Percentiles rank a stretch among this genome's conserved stretches.
phyloP scores from a whole-genome alignment of 2,113 vertebrate species.

The Trogon surrucura region DNA sequence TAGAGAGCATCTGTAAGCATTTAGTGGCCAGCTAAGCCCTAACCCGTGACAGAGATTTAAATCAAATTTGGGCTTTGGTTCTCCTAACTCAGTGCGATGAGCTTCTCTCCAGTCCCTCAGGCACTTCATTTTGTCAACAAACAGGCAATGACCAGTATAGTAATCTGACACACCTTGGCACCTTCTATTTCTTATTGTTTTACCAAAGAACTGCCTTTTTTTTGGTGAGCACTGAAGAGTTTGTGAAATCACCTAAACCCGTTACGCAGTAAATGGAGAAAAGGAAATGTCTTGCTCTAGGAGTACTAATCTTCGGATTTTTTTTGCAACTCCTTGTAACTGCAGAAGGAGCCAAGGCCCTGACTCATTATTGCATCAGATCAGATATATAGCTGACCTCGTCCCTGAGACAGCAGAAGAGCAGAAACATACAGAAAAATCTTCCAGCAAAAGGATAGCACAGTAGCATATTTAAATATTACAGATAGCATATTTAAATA shows the following conservation, averaged over 20 bases:
- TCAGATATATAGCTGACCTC: neutral
- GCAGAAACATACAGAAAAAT: neutral
- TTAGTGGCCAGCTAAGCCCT: too few relatives aligned
- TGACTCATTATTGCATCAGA: rapidly evolving
- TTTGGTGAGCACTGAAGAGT: neutral
- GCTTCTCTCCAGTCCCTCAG: neutral
- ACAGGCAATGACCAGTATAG: neutral
- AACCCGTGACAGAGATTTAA: neutral
- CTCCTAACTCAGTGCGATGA: neutral
- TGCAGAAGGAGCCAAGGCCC: neutral
- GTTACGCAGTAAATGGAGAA: neutral
- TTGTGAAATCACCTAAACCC: neutral
- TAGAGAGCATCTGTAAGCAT: too few relatives aligned
- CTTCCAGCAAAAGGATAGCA: neutral
- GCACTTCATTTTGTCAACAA: neutral
- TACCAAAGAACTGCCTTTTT: neutral
- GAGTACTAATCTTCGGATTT: neutral
- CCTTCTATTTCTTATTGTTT: neutral
- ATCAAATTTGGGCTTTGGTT: neutral
- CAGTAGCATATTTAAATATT: neutral
- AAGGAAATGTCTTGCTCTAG: neutral
- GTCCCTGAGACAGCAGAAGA: neutral
- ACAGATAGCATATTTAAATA: neutral
- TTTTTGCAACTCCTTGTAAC: neutral
- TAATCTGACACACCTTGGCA: neutral